A percentile compares a stretch with the other conserved stretches of the same genome.
Conservation (phyloP, 1,140 invertebrate species). For the Trinorchestia longiramus region DNA sequence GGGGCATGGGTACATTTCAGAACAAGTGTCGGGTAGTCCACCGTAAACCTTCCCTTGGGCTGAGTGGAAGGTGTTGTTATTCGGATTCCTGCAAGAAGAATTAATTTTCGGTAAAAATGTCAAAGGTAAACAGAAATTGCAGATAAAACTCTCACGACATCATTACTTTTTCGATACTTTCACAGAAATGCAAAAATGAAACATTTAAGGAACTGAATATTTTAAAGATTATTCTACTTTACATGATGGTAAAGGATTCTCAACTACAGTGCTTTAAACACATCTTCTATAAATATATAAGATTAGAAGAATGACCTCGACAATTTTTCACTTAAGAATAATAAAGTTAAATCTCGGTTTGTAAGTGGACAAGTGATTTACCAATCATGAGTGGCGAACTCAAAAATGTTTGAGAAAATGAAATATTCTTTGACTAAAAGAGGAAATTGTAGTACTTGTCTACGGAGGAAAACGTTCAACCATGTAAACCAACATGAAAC, state of each 20-base stretch:
- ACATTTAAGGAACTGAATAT: neutral
- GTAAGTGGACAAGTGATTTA: neutral
- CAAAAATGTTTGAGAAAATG: neutral
- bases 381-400: neutral
- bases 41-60: constrained; percentile 53
- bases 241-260: neutral
- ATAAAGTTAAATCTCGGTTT: neutral
- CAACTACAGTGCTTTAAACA: neutral
- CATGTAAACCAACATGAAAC: neutral
- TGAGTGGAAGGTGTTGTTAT: constrained; percentile 55
- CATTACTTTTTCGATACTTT: neutral
- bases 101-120: neutral
- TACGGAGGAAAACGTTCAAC: neutral
- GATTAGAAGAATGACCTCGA: neutral
- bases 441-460: neutral
- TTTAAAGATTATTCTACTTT: neutral
- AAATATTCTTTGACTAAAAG: neutral
- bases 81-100: constrained; percentile 59
- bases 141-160: neutral
- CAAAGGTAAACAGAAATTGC: neutral
- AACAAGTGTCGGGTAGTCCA: constrained; percentile 49
- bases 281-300: neutral
- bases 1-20: constrained; percentile 62
- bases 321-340: neutral
- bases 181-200: neutral